Evolutionary conservation across 2,888 invertebrate species (phyloP).

Genomic region (Sipha maydis): DNA sequence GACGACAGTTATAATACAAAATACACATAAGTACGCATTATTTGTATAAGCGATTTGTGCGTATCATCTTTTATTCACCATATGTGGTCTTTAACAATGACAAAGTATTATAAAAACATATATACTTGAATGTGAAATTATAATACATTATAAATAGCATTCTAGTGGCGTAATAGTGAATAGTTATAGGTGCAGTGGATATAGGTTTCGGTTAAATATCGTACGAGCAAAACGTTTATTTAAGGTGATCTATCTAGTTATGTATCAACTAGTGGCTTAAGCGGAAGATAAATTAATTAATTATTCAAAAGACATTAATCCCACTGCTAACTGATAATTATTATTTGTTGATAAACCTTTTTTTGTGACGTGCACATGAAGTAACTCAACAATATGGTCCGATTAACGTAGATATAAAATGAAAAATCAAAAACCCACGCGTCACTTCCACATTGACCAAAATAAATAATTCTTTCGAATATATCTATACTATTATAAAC

Average conservation of each 20-base stretch:
- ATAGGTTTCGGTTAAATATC: not conserved
- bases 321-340: not conserved
- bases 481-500: not conserved
- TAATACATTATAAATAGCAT: too few species aligned
- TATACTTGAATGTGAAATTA: too few species aligned
- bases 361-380: not conserved
- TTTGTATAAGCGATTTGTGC: too few species aligned
- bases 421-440: conserved; percentile 22
- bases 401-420: conserved; percentile 16
- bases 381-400: not conserved
- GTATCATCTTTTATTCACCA: too few species aligned
- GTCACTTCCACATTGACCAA: not conserved
- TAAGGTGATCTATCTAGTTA: not conserved
- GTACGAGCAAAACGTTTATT: not conserved
- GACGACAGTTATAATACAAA: too few species aligned
- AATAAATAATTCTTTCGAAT: conserved; percentile 4
- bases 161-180: too few species aligned
- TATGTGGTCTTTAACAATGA: too few species aligned
- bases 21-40: too few species aligned
- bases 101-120: too few species aligned
- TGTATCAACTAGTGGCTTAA: not conserved
- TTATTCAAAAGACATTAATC: not conserved
- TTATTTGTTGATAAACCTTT: not conserved
- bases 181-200: not conserved
- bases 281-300: not conserved